Evolutionary conservation across 2,113 vertebrate genomes (phyloP), one percentile per base, ranked within the genome.

Genomic region (Myodes glareolus): DNA sequence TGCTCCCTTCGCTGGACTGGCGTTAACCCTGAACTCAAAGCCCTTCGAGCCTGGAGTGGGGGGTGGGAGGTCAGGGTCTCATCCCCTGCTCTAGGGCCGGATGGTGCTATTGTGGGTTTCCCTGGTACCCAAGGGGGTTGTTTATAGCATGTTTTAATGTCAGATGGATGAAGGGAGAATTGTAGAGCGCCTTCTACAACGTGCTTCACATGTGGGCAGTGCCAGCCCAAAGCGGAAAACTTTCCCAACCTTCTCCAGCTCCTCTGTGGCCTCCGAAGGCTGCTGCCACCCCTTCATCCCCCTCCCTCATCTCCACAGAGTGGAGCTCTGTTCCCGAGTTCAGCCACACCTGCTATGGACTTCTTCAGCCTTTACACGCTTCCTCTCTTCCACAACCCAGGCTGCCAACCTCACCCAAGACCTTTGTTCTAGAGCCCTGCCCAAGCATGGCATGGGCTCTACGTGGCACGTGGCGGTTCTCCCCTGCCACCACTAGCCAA

Each of bases 131-230:
- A 77, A 23, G 13, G 47, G 39, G 33, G 61, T 88, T 88, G 88
- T 92, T 81, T 81, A 85, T 14, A 68, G 23, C 42, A 47, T 21
- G 80, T 88, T 93, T 92, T 85, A 88, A 92, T 14, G 84, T 87
- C 78, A 87, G 84, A 76, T 47, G 23, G 87, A 50, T 10, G 47
- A 90, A 81, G 23, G 68, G 42, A 95, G 33, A 93, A 78, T 5
- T 76, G 23, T 16, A 0, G 25, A 92, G 7, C 27, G 63, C 84
- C 73, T 92, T 89, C 77, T 52, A 61, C 77, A 75, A 50, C 13
- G 7, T 72, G 78, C 17, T 90, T 94, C 88, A 68, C 31, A 81
- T 90, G 52, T 91, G 50, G 75, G 63, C 70, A 47, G 70, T 21
- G 13, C 75, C 36, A 12, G 45, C 55, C 52, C 80, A 78, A 55